Evolutionary conservation across 2,888 invertebrate genomes (phyloP).

Genomic region (Corbicula japonica): DNA sequence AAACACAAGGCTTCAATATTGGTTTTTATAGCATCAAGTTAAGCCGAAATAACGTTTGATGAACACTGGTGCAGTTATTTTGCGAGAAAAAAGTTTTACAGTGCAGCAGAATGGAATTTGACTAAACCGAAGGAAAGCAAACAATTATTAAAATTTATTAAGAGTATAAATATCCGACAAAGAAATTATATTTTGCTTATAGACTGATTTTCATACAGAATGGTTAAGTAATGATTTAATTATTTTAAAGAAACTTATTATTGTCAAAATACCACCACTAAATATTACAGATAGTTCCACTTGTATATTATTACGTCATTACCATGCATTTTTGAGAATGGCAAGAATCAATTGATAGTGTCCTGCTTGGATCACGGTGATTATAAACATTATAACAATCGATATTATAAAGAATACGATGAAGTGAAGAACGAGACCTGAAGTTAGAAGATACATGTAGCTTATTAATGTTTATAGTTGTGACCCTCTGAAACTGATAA

Average conservation of each 20-base stretch:
- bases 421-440: constrained; percentile 64
- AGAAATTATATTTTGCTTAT: background rate
- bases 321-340: constrained; percentile 61
- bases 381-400: constrained; percentile 54
- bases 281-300: no score
- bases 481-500: background rate
- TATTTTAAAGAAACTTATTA: background rate
- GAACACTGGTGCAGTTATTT: no score
- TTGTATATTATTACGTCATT: no score
- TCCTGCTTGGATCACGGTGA: constrained; percentile 65
- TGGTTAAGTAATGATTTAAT: background rate
- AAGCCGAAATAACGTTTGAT: no score
- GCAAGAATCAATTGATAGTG: constrained; percentile 62
- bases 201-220: background rate
- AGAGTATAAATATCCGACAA: background rate
- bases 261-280: no score
- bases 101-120: no score
- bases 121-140: no score
- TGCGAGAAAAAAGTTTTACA: no score
- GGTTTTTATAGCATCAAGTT: no score
- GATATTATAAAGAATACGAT: constrained; percentile 65
- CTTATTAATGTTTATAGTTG: background rate
- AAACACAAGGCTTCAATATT: no score
- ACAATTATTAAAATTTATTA: no score
- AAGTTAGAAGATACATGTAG: background rate